Evolutionary conservation across 2,113 vertebrate species (phyloP).

Genomic region (Callipepla squamata): DNA sequence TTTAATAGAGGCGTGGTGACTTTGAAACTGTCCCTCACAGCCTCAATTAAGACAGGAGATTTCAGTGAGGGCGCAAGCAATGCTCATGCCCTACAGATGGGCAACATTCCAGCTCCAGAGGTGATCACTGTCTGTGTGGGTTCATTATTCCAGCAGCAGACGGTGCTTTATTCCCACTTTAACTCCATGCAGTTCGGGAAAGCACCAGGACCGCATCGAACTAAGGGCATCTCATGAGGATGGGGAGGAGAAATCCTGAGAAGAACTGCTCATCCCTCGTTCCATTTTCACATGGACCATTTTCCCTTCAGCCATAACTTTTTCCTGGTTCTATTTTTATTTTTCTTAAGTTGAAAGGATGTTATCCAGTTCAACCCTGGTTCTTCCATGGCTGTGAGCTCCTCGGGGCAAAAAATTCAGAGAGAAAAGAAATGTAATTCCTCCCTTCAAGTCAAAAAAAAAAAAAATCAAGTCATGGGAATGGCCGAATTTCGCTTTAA

Average conservation of each 20-base stretch:
- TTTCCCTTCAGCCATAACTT: constrained; percentile 52
- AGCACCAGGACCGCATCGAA: too few species aligned
- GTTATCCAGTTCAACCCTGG: constrained; percentile 35
- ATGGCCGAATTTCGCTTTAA: not conserved
- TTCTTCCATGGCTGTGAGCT: not conserved
- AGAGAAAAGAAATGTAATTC: not conserved
- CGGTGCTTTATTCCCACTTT: rapidly evolving
- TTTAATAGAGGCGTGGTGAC: not conserved
- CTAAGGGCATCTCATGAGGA: constrained; percentile 1
- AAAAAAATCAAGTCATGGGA: not conserved
- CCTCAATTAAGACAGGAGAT: not conserved
- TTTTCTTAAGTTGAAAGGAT: constrained; percentile 36
- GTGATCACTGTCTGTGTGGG: not conserved
- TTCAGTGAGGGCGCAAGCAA: rapidly evolving
- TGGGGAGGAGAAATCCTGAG: constrained; percentile 4
- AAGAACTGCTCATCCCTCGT: not conserved
- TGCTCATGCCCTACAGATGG: rapidly evolving
- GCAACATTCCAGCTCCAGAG: not conserved
- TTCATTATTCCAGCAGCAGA: not conserved
- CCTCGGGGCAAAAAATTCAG: not conserved
- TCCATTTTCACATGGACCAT: constrained; percentile 8
- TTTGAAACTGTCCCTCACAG: not conserved
- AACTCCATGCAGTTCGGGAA: rapidly evolving
- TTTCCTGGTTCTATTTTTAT: not conserved
- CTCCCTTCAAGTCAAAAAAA: not conserved